Evolutionary conservation across 2,797 vertebrate genomes (phyloP).

Genomic region (Choloepus didactylus): DNA sequence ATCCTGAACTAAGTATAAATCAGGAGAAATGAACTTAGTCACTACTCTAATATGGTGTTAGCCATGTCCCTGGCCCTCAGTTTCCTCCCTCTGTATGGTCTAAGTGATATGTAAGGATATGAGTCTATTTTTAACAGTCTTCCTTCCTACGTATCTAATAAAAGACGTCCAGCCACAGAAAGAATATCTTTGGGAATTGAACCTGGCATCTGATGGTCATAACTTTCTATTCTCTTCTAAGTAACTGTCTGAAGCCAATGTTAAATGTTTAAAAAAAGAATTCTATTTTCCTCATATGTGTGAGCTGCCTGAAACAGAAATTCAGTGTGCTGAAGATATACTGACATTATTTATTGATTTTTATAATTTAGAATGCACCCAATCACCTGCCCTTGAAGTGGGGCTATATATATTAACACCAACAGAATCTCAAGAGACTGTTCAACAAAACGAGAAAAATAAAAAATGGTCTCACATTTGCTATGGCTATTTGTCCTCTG

Average conservation of each 20-base stretch:
- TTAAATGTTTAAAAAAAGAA: slow-evolving; percentile 45
- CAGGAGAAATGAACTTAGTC: not conserved
- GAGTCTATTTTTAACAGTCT: not conserved
- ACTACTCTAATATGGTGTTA: not conserved
- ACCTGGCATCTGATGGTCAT: not conserved
- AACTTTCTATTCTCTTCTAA: not conserved
- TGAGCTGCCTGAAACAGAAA: slow-evolving; percentile 24
- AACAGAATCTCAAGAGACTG: slow-evolving; percentile 57
- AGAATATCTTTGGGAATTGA: not conserved
- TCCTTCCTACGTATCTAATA: slow-evolving; percentile 19
- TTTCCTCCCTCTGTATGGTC: not conserved
- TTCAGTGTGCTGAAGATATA: not conserved
- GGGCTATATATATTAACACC: not conserved
- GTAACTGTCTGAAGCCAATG: slow-evolving; percentile 40
- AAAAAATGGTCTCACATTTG: slow-evolving; percentile 64
- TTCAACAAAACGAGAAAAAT: slow-evolving; percentile 67
- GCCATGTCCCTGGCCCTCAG: not conserved
- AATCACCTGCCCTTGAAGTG: slow-evolving; percentile 26
- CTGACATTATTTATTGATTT: slow-evolving; percentile 71
- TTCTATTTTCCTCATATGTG: slow-evolving; percentile 40
- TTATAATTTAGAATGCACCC: slow-evolving; percentile 52
- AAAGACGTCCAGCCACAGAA: not conserved
- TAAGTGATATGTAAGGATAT: not conserved
- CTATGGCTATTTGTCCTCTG: slow-evolving; percentile 73
- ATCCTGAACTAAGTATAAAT: not conserved